Conservation (phyloP, 2,888 invertebrate species). For the Leptopterna dolabrata region DNA sequence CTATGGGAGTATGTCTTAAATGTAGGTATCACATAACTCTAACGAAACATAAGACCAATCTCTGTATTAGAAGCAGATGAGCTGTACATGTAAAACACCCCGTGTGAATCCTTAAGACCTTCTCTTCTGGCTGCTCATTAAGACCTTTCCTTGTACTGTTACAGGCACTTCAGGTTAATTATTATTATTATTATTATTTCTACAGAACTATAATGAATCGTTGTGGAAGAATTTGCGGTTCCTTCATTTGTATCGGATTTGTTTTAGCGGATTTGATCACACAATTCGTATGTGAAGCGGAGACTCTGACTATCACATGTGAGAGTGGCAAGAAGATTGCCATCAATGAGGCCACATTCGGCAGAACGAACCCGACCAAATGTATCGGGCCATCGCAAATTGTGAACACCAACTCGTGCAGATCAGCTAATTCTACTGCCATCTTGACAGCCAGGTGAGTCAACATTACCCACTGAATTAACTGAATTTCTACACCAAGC, state of each 20-base stretch:
- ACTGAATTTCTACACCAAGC: not conserved
- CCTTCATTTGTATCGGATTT: not conserved
- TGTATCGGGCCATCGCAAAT: not conserved
- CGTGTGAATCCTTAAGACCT: too few species aligned
- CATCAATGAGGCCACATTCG: constrained; percentile 37
- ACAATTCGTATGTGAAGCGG: not conserved
- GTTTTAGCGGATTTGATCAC: constrained; percentile 6
- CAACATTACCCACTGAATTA: not conserved
- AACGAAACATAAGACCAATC: too few species aligned
- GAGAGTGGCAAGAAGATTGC: not conserved
- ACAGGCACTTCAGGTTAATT: too few species aligned
- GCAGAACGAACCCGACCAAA: constrained; percentile 13
- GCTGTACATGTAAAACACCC: too few species aligned
- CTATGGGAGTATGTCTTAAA: too few species aligned
- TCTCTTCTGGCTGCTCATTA: too few species aligned
- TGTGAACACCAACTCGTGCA: constrained; percentile 5
- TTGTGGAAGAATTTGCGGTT: too few species aligned
- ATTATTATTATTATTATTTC: too few species aligned
- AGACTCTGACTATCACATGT: constrained; percentile 16
- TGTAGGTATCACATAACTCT: too few species aligned
- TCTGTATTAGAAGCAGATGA: too few species aligned
- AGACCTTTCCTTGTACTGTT: too few species aligned
- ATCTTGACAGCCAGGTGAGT: not conserved
- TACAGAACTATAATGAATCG: too few species aligned
- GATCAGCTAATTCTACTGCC: not conserved